Conservation (phyloP, 35 echinoderm and acorn worm species). For the Amphiura filiformis region DNA sequence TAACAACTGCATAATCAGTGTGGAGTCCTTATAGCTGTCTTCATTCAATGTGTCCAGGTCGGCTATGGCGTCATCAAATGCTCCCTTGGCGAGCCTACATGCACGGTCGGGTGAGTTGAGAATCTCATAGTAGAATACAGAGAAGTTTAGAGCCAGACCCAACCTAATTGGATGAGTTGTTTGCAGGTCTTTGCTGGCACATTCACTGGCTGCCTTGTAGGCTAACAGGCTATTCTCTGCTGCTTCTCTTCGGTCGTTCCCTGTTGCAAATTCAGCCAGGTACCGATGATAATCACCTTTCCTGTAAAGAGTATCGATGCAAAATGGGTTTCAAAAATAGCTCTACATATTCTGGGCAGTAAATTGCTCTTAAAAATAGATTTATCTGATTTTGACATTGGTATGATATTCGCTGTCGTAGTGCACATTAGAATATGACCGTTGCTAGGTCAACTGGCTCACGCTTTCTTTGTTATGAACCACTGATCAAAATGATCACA, state of each 20-base stretch:
- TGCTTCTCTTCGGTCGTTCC: slow-evolving; percentile 27
- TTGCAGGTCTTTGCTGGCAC: slow-evolving; percentile 40
- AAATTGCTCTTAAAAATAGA: too few relatives aligned
- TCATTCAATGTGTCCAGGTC: slow-evolving; percentile 86
- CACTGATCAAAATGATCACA: too few relatives aligned
- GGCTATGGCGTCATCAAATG: slow-evolving; percentile 90
- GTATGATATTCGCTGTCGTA: too few relatives aligned
- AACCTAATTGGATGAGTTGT: slow-evolving; percentile 91
- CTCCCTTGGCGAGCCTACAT: slow-evolving; percentile 83
- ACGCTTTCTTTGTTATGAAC: too few relatives aligned
- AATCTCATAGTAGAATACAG: slow-evolving; percentile 99
- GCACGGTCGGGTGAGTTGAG: slow-evolving; percentile 88
- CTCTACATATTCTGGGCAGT: too few relatives aligned
- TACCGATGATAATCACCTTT: slow-evolving; percentile 97
- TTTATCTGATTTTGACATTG: too few relatives aligned
- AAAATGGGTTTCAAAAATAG: too few relatives aligned
- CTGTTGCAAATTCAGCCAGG: slow-evolving; percentile 46
- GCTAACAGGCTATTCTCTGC: slow-evolving; percentile 80
- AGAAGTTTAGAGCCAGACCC: slow-evolving; percentile 93
- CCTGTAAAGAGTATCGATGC: slow-evolving; percentile 44
- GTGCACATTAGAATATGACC: too few relatives aligned
- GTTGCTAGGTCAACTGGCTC: too few relatives aligned
- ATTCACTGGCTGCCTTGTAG: slow-evolving; percentile 80
- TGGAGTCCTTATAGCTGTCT: slow-evolving; percentile 89
- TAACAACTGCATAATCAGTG: slow-evolving; percentile 97